Evolutionary conservation across 2,888 invertebrate genomes (phyloP), one percentile per base, ranked within the genome.

Genomic region (Diaperis boleti): DNA sequence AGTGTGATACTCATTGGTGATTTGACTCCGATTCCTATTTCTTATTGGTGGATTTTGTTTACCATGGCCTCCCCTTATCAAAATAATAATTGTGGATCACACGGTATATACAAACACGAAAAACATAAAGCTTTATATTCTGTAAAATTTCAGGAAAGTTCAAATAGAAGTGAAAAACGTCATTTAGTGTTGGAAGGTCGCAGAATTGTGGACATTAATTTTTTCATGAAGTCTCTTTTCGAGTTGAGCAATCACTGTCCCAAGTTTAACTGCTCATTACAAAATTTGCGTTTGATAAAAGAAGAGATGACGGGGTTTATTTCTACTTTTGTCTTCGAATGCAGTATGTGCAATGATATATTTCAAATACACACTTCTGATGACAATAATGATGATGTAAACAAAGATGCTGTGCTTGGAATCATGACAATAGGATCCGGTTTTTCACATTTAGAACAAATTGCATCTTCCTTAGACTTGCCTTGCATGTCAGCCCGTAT

Each of bases 151-250:
- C 17, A 41, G 42, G 17, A 15, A 41, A 41, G 4, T 8, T 3
- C n/a, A 41, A 15, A 15, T 3, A 15, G n/a, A 8, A 5, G 3
- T 5, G 5, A 3, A 41, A 15, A 14, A 13, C 31, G n/a, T n/a
- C n/a, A n/a, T n/a, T n/a, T n/a, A n/a, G n/a, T n/a, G n/a, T n/a
- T 50, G 14, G 50, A 50, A 50, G 50, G 50, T 13, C 31, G 50
- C 11, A 31, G 50, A 50, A 50, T 50, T 14, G 18, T 50, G 31
- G 20, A 50, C 15, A 37, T 50, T 10, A 31, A n/a, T 14, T 37
- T 8, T 50, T 50, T 50, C 13, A n/a, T 50, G 4, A 35, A 42
- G 3, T 50, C 50, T 41, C 7, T 35, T 5, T 44, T 39, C 8
- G 50, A 31, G 42, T n/a, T 50, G 7, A 42, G 7, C 39, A 50